These are phyloP conservation scores for Phengaris arion DNA, from an alignment of 2,888 invertebrate species.

Conservation along the genomic window DNA sequence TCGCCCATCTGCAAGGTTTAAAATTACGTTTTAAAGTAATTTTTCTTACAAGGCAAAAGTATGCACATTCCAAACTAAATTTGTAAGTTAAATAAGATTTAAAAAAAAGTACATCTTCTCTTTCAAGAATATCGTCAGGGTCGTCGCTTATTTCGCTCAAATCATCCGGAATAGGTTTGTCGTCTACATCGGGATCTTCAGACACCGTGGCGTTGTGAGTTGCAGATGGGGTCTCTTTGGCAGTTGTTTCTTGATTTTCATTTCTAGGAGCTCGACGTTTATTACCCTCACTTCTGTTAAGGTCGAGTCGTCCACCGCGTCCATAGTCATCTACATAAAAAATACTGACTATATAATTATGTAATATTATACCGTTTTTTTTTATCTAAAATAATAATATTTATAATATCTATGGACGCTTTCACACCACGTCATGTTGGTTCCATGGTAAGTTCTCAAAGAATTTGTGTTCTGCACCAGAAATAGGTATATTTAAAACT, in stretches of 20 bases:
- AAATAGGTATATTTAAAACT: no score
- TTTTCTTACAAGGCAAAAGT: no score
- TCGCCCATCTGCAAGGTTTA: constrained; percentile 59
- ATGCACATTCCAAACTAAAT: background rate
- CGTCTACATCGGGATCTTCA: constrained; percentile 70
- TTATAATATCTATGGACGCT: background rate
- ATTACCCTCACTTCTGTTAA: constrained; percentile 55
- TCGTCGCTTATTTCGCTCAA: constrained; percentile 94
- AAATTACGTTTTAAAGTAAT: no score
- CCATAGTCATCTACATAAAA: constrained; percentile 61
- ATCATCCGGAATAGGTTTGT: constrained; percentile 82
- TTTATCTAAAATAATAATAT: background rate
- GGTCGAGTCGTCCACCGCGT: constrained; percentile 66
- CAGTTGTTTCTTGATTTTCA: constrained; percentile 53
- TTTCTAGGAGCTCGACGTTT: constrained; percentile 63
- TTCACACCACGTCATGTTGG: no score
- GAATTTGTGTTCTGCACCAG: no score
- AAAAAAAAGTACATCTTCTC: constrained; percentile 81
- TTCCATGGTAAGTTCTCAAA: no score
- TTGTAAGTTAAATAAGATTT: background rate
- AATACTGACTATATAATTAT: background rate
- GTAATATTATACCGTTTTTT: no score
- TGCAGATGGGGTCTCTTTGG: constrained; percentile 54
- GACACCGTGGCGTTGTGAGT: constrained; percentile 51
- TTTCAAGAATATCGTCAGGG: constrained; percentile 91